These are phyloP conservation scores for Porites rus DNA, from an alignment of 92 coral and sea anemone species.

Conservation along the genomic window DNA sequence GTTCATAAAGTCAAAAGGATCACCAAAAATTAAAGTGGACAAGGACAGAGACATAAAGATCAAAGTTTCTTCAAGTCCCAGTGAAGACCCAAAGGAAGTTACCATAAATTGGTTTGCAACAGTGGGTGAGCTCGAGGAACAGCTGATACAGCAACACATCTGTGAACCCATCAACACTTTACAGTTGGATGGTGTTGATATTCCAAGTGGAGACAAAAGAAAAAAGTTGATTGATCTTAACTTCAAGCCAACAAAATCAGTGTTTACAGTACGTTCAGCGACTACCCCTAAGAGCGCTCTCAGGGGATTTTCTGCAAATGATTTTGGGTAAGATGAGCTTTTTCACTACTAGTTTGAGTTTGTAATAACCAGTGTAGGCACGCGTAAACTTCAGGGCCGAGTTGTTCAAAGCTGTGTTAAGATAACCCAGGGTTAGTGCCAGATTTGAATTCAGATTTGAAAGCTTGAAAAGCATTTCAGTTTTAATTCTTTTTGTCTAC, in stretches of 20 bases:
- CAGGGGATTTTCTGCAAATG: background rate
- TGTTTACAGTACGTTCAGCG: background rate
- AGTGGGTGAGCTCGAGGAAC: background rate
- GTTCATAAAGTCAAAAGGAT: background rate
- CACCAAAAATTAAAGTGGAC: background rate
- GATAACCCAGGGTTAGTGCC: too few species aligned
- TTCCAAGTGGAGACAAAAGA: background rate
- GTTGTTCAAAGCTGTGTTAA: too few species aligned
- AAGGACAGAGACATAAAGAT: background rate
- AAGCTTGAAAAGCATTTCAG: too few species aligned
- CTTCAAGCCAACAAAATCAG: background rate
- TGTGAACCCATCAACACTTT: background rate
- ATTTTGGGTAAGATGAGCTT: background rate
- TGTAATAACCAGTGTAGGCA: too few species aligned
- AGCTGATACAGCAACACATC: background rate
- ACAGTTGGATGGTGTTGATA: background rate
- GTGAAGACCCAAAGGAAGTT: background rate
- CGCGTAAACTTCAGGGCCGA: too few species aligned
- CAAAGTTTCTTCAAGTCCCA: background rate
- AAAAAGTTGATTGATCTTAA: background rate
- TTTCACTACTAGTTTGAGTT: too few species aligned
- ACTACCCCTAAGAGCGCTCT: background rate
- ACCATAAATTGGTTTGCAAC: conserved; percentile 9
- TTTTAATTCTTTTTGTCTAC: too few species aligned
- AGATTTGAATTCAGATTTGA: too few species aligned